Evolutionary conservation across 2,797 vertebrate species (phyloP), one percentile per base, ranked within the genome.

Genomic region (Paedocypris micromegethes): DNA sequence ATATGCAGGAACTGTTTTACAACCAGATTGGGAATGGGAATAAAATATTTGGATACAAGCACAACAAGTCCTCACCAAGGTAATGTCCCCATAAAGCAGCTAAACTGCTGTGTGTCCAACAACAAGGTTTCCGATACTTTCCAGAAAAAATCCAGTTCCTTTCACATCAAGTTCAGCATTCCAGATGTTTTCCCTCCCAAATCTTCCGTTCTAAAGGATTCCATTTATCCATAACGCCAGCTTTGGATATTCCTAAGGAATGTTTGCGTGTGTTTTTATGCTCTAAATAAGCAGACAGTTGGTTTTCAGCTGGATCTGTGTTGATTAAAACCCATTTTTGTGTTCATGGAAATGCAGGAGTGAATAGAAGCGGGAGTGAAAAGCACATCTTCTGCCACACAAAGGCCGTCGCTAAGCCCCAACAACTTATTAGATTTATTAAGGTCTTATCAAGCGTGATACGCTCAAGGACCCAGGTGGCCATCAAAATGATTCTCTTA

Each of bases 401-500:
- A 83, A 86, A 84, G 81, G 68, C 81, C 49, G 51, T 75, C 78
- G 80, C 82, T 85, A 84, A 86, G 79, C 82, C 81, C 71, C 65
- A 73, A 75, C 76, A 83, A 80, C 78, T 79, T 85, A 81, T 82
- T 86, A 82, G 82, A 85, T 80, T 84, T 87, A 88, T 87, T 87
- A 85, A 85, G 83, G 83, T 87, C 82, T 87, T 87, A 84, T 81
- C 81, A 82, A 73, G 76, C 81, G 83, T 80, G 86, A 89, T 87
- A 87, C 86, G 80, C 82, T 86, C 81, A 76, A 86, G 87, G 89
- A 91, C 91, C 86, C 88, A 91, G 88, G 90, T 91, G 88, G 86
- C 88, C 89, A 91, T 94, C 92, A 92, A 91, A 90, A 89, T 86
- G 86, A 90, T 92, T 91, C 88, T 92, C 88, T 96, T 94, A 94